A percentile compares a stretch with the other conserved stretches of the same genome.
These are phyloP conservation scores for Ibycter americanus DNA, from an alignment of 2,797 vertebrate genomes.

Conservation along the genomic window DNA sequence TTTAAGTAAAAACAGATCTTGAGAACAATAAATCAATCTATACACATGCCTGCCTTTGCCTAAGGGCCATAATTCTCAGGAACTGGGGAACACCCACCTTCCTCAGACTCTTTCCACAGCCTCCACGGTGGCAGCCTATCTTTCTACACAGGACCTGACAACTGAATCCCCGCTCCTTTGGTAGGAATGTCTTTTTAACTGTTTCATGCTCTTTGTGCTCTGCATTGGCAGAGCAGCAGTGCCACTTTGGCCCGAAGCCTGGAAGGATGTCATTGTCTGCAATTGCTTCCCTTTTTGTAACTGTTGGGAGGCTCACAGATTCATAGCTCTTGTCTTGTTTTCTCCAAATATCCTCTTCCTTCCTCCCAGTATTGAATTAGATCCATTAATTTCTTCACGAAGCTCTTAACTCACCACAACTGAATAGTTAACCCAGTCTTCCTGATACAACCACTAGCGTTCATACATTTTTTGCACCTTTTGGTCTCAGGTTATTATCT, in stretches of 20 bases:
- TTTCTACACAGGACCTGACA: background rate
- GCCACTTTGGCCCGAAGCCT: background rate
- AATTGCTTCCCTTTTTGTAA: background rate
- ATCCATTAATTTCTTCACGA: background rate
- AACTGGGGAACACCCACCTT: background rate
- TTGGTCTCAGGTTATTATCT: background rate
- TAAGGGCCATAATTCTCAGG: background rate
- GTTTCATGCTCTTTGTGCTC: background rate
- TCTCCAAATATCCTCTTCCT: background rate
- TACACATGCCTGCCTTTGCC: background rate
- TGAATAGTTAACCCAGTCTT: background rate
- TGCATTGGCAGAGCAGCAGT: background rate
- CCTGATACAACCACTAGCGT: background rate
- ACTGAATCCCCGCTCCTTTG: background rate
- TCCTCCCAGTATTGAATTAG: background rate
- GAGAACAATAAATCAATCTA: background rate
- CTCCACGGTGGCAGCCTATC: background rate
- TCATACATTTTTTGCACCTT: background rate
- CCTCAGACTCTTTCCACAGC: background rate
- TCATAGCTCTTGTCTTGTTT: background rate
- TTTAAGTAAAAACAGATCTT: slow-evolving; percentile 10
- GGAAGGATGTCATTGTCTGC: background rate
- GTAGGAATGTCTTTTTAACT: background rate
- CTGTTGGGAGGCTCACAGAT: background rate
- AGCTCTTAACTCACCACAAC: background rate